Base-by-base conservation (phyloP, 2,797 vertebrate genomes). In the Pagetopsis macropterus region DNA sequence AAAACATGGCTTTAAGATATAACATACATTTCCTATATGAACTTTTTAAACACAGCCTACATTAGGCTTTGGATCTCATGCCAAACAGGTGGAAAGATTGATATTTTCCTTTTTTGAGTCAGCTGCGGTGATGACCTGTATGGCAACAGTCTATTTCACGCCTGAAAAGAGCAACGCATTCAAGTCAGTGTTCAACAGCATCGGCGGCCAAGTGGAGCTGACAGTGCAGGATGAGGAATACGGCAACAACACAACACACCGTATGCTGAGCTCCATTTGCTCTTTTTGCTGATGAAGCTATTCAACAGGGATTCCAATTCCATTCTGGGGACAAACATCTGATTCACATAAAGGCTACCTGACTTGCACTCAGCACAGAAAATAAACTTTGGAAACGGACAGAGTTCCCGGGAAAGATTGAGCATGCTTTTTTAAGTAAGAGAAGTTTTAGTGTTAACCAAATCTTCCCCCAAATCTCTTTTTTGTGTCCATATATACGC, bases 141-240 rank as follows among this genome's bases (percentile, higher is more conserved):
- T 50, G 52, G 76, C 69, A 76, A 78, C 77, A 75, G 82, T 76
- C 83, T 73, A 78, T 82, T 78, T 84, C 85, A 89, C 61, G 79
- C 70, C 33, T 84, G 62, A 56, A 65, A 80, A 84, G 79, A 79
- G 62, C 51, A 72, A 49, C 51, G 37, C 65, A 69, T 79, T 81
- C 75, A 44, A 76, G 75, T 74, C 79, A 67, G 61, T 69, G 75
- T 79, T 76, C 52, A 70, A 81, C 67, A 83, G 66, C 57, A 76
- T 33, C 54, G 16, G 72, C 33, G 10, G 78, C 73, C 64, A 65
- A 87, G 65, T 55, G 50, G 54, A 70, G 86, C 81, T 82, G 84
- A 88, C 83, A 43, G 74, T 65, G 85, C 87, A 79, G 74, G 65
- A 79, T 75, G 70, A 86, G 57, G 72, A 80, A 80, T 65, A 52